Conservation (phyloP, 2,113 vertebrate species). For the Serilophus lunatus region DNA sequence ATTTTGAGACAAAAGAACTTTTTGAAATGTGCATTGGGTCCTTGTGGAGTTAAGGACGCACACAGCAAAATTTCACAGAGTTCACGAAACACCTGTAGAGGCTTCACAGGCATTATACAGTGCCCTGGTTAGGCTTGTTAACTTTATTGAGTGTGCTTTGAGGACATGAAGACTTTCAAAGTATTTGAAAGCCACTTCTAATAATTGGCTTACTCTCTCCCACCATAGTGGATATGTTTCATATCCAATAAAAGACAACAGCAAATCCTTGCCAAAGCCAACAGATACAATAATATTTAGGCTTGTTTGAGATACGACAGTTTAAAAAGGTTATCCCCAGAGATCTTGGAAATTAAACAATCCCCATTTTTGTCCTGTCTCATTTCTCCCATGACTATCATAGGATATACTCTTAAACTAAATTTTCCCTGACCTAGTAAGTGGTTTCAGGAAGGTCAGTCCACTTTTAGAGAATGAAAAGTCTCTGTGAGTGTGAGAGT, state of each 20-base stretch:
- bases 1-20: neutral
- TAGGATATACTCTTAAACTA: neutral
- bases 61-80: neutral
- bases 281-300: neutral
- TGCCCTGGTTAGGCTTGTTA: neutral
- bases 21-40: conserved; percentile 28
- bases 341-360: neutral
- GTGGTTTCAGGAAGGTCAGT: neutral
- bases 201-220: conserved; percentile 3
- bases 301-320: neutral
- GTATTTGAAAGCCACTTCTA: neutral
- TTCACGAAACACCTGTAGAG: neutral
- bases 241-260: neutral
- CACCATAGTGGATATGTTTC: neutral
- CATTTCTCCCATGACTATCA: neutral
- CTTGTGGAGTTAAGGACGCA: neutral
- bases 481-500: no score
- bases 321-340: neutral
- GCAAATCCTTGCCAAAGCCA: neutral
- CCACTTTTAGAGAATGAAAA: neutral
- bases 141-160: conserved; percentile 26
- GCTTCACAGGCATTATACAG: neutral
- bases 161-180: conserved; percentile 17
- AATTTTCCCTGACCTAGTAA: neutral
- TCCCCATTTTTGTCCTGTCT: neutral